Evolutionary conservation across 2,888 invertebrate genomes (phyloP), one percentile per base, ranked within the genome.

Genomic region (Dryocosmus kuriphilus): DNA sequence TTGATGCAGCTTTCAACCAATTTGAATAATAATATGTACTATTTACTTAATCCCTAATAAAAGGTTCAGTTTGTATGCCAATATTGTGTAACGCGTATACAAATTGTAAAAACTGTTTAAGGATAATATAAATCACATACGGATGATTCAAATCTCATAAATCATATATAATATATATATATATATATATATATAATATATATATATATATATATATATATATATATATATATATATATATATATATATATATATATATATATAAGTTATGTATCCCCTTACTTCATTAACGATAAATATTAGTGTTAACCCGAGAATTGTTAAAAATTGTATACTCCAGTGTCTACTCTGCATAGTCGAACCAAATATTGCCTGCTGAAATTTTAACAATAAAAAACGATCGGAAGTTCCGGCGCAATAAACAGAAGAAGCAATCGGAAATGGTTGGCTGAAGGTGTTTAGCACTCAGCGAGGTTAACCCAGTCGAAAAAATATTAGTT

Each of bases 21-120:
- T 71, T 71, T 71, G 30, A 71, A 71, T 71, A 71, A 71, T 71
- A 71, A 71, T 51, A 30, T 71, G 19, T 24, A 67, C 67, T 67
- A 46, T 67, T 67, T 67, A 46, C 41, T 27, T 67, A 67, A 67
- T 46, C 41, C 27, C 16, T 38, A 46, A 65, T 41, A 11, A 24
- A 65, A 38, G 24, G 38, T 38, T 38, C 3, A 41, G 24, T 24
- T 41, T 24, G 38, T 8, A 51, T 16, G n/a, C 9, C n/a, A 51
- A 9, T n/a, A 51, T n/a, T 51, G 8, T 7, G n/a, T 9, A n/a
- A n/a, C n/a, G n/a, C 2, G 51, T 51, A n/a, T n/a, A 51, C 51
- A 51, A 51, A n/a, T n/a, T 9, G n/a, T n/a, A 19, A n/a, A 51
- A 51, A n/a, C 51, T 6, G 46, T n/a, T 7, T n/a, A 51, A n/a